Conservation (phyloP, 2,888 invertebrate genomes). For the Thecophora atra region DNA sequence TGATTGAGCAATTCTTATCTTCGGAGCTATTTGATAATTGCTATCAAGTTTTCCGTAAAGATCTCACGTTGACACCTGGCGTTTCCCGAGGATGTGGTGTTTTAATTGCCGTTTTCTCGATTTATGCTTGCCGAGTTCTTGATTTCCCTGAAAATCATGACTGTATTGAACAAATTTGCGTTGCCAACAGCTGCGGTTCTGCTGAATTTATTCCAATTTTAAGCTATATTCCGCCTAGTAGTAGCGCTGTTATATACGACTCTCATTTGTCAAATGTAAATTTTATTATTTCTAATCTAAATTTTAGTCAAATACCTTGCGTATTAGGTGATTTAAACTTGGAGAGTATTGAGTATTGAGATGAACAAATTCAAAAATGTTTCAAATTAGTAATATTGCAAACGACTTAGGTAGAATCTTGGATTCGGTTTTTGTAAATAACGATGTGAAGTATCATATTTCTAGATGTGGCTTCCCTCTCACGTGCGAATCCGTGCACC, state of each 20-base stretch:
- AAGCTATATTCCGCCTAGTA: not conserved
- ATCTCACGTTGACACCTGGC: not conserved
- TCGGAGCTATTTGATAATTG: too few relatives aligned
- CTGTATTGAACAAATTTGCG: not conserved
- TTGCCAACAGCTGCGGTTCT: not conserved
- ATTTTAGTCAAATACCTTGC: not conserved
- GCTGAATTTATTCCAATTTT: not conserved
- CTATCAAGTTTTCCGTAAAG: not conserved
- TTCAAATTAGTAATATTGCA: too few relatives aligned
- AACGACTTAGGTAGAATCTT: too few relatives aligned
- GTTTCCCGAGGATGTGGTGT: not conserved
- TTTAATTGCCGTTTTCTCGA: not conserved
- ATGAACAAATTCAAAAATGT: not conserved
- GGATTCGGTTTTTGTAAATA: too few relatives aligned
- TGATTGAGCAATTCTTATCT: too few relatives aligned
- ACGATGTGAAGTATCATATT: too few relatives aligned
- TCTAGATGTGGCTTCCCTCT: too few relatives aligned
- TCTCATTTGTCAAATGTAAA: not conserved
- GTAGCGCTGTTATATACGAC: not conserved
- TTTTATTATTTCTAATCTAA: not conserved
- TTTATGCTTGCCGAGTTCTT: not conserved
- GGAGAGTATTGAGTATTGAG: not conserved
- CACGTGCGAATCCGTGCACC: too few relatives aligned
- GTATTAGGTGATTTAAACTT: not conserved
- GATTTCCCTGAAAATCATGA: not conserved